phyloP scores from a whole-genome alignment of 2,797 vertebrate species.

The Myoxocephalus aenaeus region DNA sequence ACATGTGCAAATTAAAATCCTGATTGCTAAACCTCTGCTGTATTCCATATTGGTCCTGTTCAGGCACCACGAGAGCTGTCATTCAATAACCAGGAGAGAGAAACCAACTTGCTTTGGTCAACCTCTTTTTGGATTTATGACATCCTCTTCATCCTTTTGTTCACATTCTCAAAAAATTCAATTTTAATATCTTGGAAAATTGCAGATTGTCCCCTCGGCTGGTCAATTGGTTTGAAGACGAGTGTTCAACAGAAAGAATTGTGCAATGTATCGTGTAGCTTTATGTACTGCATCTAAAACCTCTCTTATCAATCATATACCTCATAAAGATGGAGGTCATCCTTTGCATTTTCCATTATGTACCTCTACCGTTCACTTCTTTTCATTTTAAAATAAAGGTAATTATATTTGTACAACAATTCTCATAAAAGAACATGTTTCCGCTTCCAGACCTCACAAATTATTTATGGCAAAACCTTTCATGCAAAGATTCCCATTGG shows the following conservation, averaged over 20 bases:
- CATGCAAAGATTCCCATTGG: background rate
- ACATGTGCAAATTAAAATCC: conserved; percentile 1
- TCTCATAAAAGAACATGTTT: background rate
- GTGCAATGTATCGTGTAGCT: background rate
- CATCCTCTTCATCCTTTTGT: background rate
- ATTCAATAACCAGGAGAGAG: background rate
- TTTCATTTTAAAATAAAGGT: background rate
- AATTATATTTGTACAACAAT: background rate
- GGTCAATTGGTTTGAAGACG: background rate
- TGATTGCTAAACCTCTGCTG: background rate
- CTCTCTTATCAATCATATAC: background rate
- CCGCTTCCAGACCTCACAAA: background rate
- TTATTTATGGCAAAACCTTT: background rate
- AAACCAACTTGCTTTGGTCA: background rate
- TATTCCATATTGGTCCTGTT: background rate
- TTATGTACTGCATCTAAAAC: background rate
- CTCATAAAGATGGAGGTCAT: background rate
- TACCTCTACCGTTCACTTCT: background rate
- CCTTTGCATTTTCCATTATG: background rate
- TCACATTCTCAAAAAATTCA: background rate
- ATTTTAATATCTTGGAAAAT: background rate
- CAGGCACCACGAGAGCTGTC: background rate
- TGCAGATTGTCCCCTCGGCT: background rate
- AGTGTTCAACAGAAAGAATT: background rate
- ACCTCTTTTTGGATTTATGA: background rate